phyloP scores from a whole-genome alignment of 2,113 vertebrate genomes.

The Chaetorhynchus papuensis region DNA sequence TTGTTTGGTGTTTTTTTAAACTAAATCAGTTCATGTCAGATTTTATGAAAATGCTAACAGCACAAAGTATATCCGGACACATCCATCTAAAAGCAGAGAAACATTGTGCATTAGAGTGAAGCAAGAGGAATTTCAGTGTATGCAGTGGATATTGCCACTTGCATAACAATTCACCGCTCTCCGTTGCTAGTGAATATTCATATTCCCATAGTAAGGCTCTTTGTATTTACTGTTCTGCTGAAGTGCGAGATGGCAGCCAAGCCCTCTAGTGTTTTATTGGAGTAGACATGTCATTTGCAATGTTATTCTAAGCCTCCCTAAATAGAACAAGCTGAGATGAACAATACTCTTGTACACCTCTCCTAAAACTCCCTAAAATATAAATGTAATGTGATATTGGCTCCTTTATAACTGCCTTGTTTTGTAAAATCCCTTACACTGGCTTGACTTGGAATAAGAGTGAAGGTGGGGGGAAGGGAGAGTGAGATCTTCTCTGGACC shows the following conservation, averaged over 20 bases:
- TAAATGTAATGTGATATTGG: background rate
- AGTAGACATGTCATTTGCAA: slow-evolving; percentile 24
- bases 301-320: slow-evolving; percentile 29
- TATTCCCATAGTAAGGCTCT: slow-evolving; percentile 53
- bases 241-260: slow-evolving; percentile 32
- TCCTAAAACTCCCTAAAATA: background rate
- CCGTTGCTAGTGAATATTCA: slow-evolving; percentile 71
- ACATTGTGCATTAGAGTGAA: slow-evolving; percentile 36
- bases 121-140: slow-evolving; percentile 53
- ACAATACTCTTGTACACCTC: background rate
- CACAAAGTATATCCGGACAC: background rate
- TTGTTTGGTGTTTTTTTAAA: background rate
- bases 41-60: background rate
- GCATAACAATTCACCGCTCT: slow-evolving; percentile 69
- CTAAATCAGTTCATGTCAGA: background rate
- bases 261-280: slow-evolving; percentile 59
- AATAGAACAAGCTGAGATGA: slow-evolving; percentile 14
- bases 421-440: background rate
- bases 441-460: background rate
- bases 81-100: slow-evolving; percentile 2
- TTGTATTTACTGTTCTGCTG: slow-evolving; percentile 40
- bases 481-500: background rate
- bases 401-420: background rate
- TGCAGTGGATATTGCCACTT: slow-evolving; percentile 54
- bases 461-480: background rate